phyloP scores from a whole-genome alignment of 2,113 vertebrate species.

The Amphiprion percula region DNA sequence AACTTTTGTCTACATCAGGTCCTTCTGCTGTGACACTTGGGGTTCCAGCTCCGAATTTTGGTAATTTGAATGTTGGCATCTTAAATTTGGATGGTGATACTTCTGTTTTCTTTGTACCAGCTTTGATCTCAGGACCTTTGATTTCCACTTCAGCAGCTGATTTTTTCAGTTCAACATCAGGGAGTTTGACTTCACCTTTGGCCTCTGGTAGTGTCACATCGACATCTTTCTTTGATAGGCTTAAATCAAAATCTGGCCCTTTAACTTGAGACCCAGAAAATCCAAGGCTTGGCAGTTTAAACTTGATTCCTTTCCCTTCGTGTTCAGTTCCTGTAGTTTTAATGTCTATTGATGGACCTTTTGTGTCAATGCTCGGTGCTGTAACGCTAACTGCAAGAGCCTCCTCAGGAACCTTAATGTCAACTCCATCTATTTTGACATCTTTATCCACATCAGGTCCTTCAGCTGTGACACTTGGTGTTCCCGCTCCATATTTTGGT shows the following conservation, averaged over 20 bases:
- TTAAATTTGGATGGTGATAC: slow-evolving; percentile 65
- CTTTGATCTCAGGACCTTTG: slow-evolving; percentile 24
- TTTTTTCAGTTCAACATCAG: slow-evolving; percentile 21
- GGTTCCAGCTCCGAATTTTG: slow-evolving; percentile 63
- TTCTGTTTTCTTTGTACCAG: slow-evolving; percentile 4
- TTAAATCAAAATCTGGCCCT: slow-evolving; percentile 23
- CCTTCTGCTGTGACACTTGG: slow-evolving; percentile 31
- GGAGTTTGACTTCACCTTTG: slow-evolving; percentile 17
- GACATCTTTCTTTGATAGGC: slow-evolving; percentile 24
- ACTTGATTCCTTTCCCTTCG: slow-evolving; percentile 18
- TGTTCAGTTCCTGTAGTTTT: slow-evolving; percentile 1
- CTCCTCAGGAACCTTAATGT: slow-evolving; percentile 28
- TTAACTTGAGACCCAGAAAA: slow-evolving; percentile 5
- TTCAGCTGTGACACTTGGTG: slow-evolving; percentile 29
- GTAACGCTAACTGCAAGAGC: not conserved
- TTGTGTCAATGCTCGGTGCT: slow-evolving; percentile 14
- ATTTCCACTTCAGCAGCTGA: slow-evolving; percentile 25
- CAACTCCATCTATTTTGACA: slow-evolving; percentile 32
- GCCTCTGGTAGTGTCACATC: slow-evolving; percentile 23
- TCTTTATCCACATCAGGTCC: slow-evolving; percentile 12
- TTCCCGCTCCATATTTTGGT: slow-evolving; percentile 63
- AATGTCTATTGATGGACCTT: not conserved
- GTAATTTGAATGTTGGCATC: slow-evolving; percentile 66
- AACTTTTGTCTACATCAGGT: slow-evolving; percentile 40
- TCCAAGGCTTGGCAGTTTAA: slow-evolving; percentile 57